Percentiles rank a stretch among this genome's conserved stretches.
Conservation (phyloP, 2,797 vertebrate species). For the Oryzias sinensis region DNA sequence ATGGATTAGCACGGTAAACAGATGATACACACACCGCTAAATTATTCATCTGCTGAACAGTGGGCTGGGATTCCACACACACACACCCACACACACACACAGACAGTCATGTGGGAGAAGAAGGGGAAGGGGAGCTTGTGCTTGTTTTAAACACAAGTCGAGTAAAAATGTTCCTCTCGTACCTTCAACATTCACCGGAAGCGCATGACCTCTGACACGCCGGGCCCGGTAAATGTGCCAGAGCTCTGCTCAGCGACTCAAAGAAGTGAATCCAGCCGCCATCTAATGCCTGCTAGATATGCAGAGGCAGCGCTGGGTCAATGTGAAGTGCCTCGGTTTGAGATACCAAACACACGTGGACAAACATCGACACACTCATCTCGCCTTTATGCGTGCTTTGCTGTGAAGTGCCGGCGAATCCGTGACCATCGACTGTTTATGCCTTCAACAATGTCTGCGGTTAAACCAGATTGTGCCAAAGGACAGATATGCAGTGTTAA, state of each 20-base stretch:
- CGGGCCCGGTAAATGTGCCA: slow-evolving; percentile 7
- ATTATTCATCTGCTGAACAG: slow-evolving; percentile 82
- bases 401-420: slow-evolving; percentile 65
- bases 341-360: slow-evolving; percentile 34
- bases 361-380: slow-evolving; percentile 60
- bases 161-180: slow-evolving; percentile 9
- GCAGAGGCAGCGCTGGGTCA: slow-evolving; percentile 63
- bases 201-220: slow-evolving; percentile 7
- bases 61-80: slow-evolving; percentile 74
- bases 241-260: slow-evolving; percentile 5
- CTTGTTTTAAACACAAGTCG: slow-evolving; percentile 8
- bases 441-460: slow-evolving; percentile 59
- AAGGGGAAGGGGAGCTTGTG: slow-evolving; percentile 11
- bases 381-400: slow-evolving; percentile 48
- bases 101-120: slow-evolving; percentile 16
- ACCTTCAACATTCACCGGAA: not conserved
- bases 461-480: slow-evolving; percentile 34
- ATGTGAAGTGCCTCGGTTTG: slow-evolving; percentile 50
- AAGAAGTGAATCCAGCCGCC: slow-evolving; percentile 12
- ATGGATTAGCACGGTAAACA: slow-evolving; percentile 88
- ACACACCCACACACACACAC: slow-evolving; percentile 54
- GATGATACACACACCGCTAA: slow-evolving; percentile 86
- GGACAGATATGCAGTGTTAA: slow-evolving; percentile 33
- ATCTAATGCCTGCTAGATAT: slow-evolving; percentile 65
- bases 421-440: slow-evolving; percentile 67